Evolutionary conservation across 2,113 vertebrate genomes (phyloP), one percentile per base, ranked within the genome.

Genomic region (Labeo catla): DNA sequence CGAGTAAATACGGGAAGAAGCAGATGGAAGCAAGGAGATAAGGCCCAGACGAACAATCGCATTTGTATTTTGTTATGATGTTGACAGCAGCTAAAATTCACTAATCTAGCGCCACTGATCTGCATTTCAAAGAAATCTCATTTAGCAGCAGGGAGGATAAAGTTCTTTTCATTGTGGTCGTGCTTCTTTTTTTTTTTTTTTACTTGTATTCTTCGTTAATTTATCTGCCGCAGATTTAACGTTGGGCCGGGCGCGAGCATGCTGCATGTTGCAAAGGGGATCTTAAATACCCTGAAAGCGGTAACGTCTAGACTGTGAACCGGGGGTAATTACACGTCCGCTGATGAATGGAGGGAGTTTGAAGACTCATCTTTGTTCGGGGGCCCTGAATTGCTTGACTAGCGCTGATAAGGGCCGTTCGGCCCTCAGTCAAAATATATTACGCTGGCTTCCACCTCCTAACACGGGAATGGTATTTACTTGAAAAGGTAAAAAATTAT

Each of bases 41-140:
- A 99, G 98, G 94, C 94, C 94, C 84, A 36, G 93, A 94, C 93
- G 97, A 98, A 98, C 97, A 99, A 99, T 99, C 97, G 96, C 98
- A 97, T 99, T 99, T 99, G 98, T 99, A 98, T 99, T 99, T 99
- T 99, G 98, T 99, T 99, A 99, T 99, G 98, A 98, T 99, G 98
- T 99, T 99, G 98, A 99, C 98, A 98, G 98, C 97, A 97, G 97
- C 97, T 99, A 99, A 99, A 99, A 99, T 98, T 98, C 97, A 97
- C 97, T 99, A 99, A 99, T 99, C 98, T 98, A 96, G 96, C 96
- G 95, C 97, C 97, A 96, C 97, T 99, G 97, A 99, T 99, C 98
- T 99, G 98, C 98, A 99, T 99, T 99, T 99, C 98, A 99, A 99
- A 99, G 98, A 99, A 99, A 99, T 98, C 98, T 99, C 97, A 99